phyloP scores from a whole-genome alignment of 1,140 invertebrate genomes.

The Drosophila willistoni region DNA sequence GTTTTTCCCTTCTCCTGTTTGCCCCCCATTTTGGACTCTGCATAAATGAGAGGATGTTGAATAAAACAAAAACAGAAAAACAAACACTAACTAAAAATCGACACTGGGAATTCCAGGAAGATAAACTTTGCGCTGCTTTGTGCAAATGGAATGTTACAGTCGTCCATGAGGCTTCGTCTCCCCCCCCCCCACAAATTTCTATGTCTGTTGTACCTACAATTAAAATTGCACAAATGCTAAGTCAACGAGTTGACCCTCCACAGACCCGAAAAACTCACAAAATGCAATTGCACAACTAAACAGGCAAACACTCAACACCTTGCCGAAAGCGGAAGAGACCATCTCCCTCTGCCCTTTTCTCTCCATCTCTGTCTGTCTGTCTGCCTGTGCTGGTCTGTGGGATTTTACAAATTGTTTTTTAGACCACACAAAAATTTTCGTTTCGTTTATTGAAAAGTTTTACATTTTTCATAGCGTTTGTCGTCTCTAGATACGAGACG shows the following conservation, averaged over 20 bases:
- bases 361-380: background rate
- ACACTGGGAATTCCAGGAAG: slow-evolving; percentile 36
- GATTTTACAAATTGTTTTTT: slow-evolving; percentile 58
- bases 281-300: slow-evolving; percentile 70
- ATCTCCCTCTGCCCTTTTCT: background rate
- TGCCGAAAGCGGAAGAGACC: background rate
- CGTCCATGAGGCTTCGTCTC: slow-evolving; percentile 12
- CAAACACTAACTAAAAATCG: slow-evolving; percentile 45
- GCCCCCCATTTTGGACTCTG: background rate
- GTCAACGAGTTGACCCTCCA: slow-evolving; percentile 24
- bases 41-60: slow-evolving; percentile 5
- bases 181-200: slow-evolving; percentile 35
- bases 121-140: slow-evolving; percentile 48
- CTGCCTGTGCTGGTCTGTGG: background rate
- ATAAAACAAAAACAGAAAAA: slow-evolving; percentile 21
- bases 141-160: slow-evolving; percentile 48
- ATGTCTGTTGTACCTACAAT: slow-evolving; percentile 44
- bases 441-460: slow-evolving; percentile 63
- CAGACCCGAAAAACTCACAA: slow-evolving; percentile 23
- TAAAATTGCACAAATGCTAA: slow-evolving; percentile 60
- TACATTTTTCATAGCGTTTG: slow-evolving; percentile 24
- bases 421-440: slow-evolving; percentile 45
- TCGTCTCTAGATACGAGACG: slow-evolving; percentile 6
- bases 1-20: background rate
- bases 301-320: slow-evolving; percentile 32